Evolutionary conservation across 2,797 vertebrate species (phyloP), one percentile per base, ranked within the genome.

Genomic region (Malacoctenus gilli): DNA sequence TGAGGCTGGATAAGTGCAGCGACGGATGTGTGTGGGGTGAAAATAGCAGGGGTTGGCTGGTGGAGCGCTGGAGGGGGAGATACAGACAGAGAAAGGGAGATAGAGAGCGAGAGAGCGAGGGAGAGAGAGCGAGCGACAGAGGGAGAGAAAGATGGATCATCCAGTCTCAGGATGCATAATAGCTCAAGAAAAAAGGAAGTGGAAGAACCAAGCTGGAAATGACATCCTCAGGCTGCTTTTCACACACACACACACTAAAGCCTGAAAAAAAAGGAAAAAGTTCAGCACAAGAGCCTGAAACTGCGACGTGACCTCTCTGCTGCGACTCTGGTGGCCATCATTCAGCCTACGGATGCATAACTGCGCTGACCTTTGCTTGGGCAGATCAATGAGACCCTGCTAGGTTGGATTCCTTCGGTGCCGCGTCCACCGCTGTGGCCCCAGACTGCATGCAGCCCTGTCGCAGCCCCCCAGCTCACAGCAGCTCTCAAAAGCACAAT

Each of bases 401-500:
- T 46, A 69, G 74, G 82, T 78, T 75, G 83, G 71, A 85, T 79
- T 84, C 79, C 82, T 46, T 54, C 66, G 35, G 57, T 58, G 66
- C 52, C 2, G 40, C 40, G 22, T 85, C 85, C 77, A 59, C 73
- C 16, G 77, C 77, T 60, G 66, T 60, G 82, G 68, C 79, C 76
- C 53, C 71, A 62, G 82, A 81, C 80, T 62, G 9, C 76, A 80
- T 59, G 83, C 43, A 65, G 72, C 69, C 76, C 78, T 68, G 74
- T 67, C 49, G 49, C 49, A 68, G 69, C 71, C 81, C 75, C n/a
- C 54, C 51, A 43, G 63, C 13, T 75, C 89, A 88, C 89, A 87
- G 82, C 80, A 55, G 72, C 84, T 78, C 80, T 92, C 11, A 93
- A 98, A 97, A 91, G 92, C 92, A 95, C 95, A 98, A 98, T 95